Percentiles rank a stretch among this genome's conserved stretches.
These are phyloP conservation scores for Pipra filicauda DNA, from an alignment of 2,113 vertebrate genomes.

Conservation along the genomic window DNA sequence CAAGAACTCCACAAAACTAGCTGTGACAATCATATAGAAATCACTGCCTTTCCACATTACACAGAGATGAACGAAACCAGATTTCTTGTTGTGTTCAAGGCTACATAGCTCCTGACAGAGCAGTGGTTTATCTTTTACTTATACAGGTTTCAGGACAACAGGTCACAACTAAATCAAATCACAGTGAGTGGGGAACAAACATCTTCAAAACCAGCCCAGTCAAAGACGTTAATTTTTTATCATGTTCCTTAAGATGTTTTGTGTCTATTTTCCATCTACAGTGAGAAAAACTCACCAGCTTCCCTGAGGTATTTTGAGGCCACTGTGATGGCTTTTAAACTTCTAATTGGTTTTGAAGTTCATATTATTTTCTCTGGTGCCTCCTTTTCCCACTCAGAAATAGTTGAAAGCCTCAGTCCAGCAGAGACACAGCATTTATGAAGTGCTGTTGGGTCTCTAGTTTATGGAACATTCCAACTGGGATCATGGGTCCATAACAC, in stretches of 20 bases:
- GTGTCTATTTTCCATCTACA: not conserved
- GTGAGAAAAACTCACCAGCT: not conserved
- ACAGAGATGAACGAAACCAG: not conserved
- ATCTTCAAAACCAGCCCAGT: not conserved
- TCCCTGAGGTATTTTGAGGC: not conserved
- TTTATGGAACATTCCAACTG: not conserved
- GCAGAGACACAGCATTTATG: not conserved
- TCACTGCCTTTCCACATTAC: not conserved
- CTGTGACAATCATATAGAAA: not conserved
- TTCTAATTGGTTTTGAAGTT: not conserved
- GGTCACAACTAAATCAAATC: not conserved
- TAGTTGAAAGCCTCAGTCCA: not conserved
- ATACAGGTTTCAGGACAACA: not conserved
- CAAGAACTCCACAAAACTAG: not conserved
- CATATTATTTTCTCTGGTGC: not conserved
- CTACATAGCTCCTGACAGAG: not conserved
- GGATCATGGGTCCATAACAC: not conserved
- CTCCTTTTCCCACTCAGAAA: not conserved
- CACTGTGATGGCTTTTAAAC: not conserved
- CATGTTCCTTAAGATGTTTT: not conserved
- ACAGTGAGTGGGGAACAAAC: not conserved
- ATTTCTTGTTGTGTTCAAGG: not conserved
- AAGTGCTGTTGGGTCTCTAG: not conserved
- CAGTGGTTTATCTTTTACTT: not conserved
- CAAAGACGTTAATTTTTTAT: not conserved